Evolutionary conservation across 1,140 invertebrate species (phyloP), one percentile per base, ranked within the genome.

Genomic region (Alviniconcha marisindica): DNA sequence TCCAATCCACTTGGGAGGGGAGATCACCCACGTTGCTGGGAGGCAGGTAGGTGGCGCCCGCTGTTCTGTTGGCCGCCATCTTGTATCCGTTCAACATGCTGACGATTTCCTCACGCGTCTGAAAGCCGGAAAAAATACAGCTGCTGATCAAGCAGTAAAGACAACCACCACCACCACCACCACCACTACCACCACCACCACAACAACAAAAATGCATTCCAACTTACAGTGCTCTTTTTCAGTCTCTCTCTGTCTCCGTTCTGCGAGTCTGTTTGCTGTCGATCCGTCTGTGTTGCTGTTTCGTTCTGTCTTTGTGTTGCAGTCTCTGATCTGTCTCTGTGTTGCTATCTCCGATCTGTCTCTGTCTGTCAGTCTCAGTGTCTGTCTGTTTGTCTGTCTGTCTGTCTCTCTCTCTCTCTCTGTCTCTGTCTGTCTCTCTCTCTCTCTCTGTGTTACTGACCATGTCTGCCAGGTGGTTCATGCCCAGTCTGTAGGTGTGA

Each of bases 401-500:
- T 48, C 44, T 10, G 44, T 10, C 44, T 48, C 7, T 48, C 44
- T 48, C 7, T 48, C 44, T 48, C 44, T 48, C 7, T 48, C 44
- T 48, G 7, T 48, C 7, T 48, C 44, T 48, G 44, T 48, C 44
- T 48, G 7, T 48, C 18, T 48, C 44, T 48, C 44, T 48, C 7
- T 48, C 44, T 48, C 44, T 48, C 44, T 48, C 44, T 48, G 18
- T 48, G 18, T 48, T 48, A 84, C 84, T 44, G 54, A 91, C 89
- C 89, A 91, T 88, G 54, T 93, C 92, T 51, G 89, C 87, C 54
- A 88, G 92, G 54, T 90, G 84, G 85, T 93, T 93, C 84, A 93
- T 84, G 28, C 92, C 93, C 3, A 93, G 81, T 24, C 86, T 83
- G 88, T 87, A 93, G 12, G 88, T 89, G 84, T 92, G 89, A 0